phyloP scores from a whole-genome alignment of 2,113 vertebrate species.

The Petrocephalus zakoni region DNA sequence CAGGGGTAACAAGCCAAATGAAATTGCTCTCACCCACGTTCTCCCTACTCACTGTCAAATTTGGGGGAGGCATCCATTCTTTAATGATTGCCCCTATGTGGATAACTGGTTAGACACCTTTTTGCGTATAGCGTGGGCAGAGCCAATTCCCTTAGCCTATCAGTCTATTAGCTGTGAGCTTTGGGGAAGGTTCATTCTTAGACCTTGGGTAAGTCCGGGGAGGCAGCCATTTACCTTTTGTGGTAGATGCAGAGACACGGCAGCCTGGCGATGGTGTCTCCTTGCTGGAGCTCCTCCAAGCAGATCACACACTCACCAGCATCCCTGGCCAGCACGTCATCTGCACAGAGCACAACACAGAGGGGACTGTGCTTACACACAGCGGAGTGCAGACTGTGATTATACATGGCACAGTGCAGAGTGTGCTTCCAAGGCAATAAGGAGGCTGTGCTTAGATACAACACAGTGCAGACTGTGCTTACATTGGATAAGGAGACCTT shows the following conservation, averaged over 20 bases:
- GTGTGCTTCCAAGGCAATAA: not conserved
- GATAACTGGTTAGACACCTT: not conserved
- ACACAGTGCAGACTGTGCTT: not conserved
- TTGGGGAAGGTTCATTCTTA: not conserved
- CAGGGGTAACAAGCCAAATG: not conserved
- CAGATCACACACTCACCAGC: constrained; percentile 98
- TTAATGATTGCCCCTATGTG: not conserved
- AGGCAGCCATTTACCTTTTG: constrained; percentile 75
- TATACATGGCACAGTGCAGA: not conserved
- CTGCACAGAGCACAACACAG: constrained; percentile 51
- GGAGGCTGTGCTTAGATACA: not conserved
- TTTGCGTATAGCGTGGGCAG: not conserved
- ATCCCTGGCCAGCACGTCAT: constrained; percentile 94
- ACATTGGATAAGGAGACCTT: not conserved
- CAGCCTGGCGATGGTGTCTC: constrained; percentile 97
- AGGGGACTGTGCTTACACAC: not conserved
- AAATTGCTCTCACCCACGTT: not conserved
- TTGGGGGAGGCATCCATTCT: not conserved
- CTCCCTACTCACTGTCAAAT: not conserved
- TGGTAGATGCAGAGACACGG: constrained; percentile 99
- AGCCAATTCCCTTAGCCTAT: not conserved
- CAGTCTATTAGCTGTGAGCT: not conserved
- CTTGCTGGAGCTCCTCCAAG: constrained; percentile 96
- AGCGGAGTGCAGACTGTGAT: not conserved
- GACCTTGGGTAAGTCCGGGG: not conserved